phyloP scores from a whole-genome alignment of 2,113 vertebrate species.

The Sceloporus undulatus region DNA sequence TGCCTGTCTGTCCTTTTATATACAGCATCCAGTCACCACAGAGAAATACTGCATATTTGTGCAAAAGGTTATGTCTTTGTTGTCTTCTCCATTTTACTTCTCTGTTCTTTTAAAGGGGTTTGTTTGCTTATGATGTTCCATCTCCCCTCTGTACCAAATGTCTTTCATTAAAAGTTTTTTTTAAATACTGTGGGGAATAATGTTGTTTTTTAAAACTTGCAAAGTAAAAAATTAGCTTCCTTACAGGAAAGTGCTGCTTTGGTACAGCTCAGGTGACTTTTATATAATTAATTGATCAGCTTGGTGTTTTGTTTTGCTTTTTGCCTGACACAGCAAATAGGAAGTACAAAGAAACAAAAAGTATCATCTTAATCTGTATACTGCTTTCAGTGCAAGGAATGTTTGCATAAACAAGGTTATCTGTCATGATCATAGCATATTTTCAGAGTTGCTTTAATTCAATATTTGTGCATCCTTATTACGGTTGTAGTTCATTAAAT shows the following conservation, averaged over 20 bases:
- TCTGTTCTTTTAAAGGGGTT: too few relatives aligned
- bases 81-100: neutral
- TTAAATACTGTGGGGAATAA: neutral
- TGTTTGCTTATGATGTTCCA: neutral
- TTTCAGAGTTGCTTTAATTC: neutral
- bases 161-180: neutral
- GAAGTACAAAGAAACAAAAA: neutral
- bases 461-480: neutral
- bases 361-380: neutral
- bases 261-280: slow-evolving; percentile 25
- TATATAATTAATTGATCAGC: slow-evolving; percentile 36
- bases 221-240: neutral
- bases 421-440: neutral
- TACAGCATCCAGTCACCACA: neutral
- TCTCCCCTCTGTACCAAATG: too few relatives aligned
- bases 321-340: neutral
- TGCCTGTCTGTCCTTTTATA: neutral
- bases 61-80: neutral
- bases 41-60: neutral
- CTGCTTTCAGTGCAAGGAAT: neutral
- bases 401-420: neutral
- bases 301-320: slow-evolving; percentile 5
- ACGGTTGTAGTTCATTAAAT: neutral
- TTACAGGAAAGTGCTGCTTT: neutral
- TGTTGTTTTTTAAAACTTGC: neutral